A percentile compares a stretch with the other conserved stretches of the same genome.
phyloP scores from a whole-genome alignment of 2,888 invertebrate species.

The Leptinotarsa juncta region DNA sequence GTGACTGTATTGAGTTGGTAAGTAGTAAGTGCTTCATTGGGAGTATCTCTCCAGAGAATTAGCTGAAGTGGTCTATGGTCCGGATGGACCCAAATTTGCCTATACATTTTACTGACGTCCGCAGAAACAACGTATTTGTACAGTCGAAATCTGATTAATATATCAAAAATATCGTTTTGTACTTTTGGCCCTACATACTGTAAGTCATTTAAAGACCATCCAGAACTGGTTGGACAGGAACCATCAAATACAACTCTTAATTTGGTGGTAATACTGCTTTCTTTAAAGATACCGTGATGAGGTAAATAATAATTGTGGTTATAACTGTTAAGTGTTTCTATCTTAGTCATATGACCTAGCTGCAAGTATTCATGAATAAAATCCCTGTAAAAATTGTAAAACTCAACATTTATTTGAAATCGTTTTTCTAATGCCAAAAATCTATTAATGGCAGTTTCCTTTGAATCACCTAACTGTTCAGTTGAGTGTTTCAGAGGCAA shows the following conservation, averaged over 20 bases:
- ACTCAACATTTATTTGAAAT: not conserved
- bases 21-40: slow-evolving; percentile 16
- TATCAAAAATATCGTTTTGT: slow-evolving; percentile 23
- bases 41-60: slow-evolving; percentile 30
- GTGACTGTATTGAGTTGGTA: slow-evolving; percentile 32
- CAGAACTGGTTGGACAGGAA: slow-evolving; percentile 6
- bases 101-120: slow-evolving; percentile 31
- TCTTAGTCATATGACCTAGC: slow-evolving; percentile 35
- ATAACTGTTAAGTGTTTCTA: not conserved
- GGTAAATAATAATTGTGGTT: slow-evolving; percentile 9
- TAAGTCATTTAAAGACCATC: slow-evolving; percentile 22
- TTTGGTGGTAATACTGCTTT: slow-evolving; percentile 22
- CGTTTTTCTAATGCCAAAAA: slow-evolving; percentile 27
- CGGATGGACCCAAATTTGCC: slow-evolving; percentile 18
- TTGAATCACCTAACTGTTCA: slow-evolving; percentile 26
- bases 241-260: slow-evolving; percentile 19
- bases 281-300: slow-evolving; percentile 15
- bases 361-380: not conserved
- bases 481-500: slow-evolving; percentile 30
- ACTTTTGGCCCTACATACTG: slow-evolving; percentile 24
- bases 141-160: slow-evolving; percentile 25
- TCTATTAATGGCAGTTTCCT: slow-evolving; percentile 24
- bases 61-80: slow-evolving; percentile 26
- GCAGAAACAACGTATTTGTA: slow-evolving; percentile 31
- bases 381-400: not conserved